These are phyloP conservation scores for Chloroceryle inda DNA, from an alignment of 2,797 vertebrate genomes.

Conservation along the genomic window DNA sequence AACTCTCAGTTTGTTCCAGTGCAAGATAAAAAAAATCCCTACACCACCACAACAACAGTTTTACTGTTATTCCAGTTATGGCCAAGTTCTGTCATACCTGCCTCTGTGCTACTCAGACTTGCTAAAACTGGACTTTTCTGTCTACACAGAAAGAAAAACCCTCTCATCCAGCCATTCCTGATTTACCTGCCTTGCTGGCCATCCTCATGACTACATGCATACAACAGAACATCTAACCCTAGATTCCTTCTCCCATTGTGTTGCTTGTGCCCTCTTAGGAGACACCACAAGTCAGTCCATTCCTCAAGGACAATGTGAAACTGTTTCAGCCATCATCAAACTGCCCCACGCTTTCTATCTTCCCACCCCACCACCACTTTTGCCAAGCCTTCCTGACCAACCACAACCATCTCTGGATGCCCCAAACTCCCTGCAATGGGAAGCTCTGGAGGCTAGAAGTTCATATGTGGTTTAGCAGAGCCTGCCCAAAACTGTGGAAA, in stretches of 20 bases:
- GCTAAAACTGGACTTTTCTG: background rate
- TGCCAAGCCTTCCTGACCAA: background rate
- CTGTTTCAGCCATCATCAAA: background rate
- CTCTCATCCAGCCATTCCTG: background rate
- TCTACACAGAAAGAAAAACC: background rate
- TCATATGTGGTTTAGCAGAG: fast-evolving
- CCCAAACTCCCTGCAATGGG: background rate
- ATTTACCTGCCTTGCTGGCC: background rate
- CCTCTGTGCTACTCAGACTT: background rate
- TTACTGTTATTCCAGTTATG: background rate
- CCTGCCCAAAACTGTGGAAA: background rate
- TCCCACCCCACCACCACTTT: background rate
- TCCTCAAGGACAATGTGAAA: background rate
- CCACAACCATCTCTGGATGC: background rate
- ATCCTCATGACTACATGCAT: fast-evolving
- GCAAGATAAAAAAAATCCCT: background rate
- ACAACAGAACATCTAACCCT: background rate
- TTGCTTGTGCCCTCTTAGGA: no score
- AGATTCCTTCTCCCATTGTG: background rate
- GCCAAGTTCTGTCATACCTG: background rate
- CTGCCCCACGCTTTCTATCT: background rate
- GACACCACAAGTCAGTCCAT: background rate
- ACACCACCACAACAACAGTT: background rate
- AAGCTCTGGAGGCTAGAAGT: background rate
- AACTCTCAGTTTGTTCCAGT: background rate